These are phyloP conservation scores for Leptopilina syphax DNA, from an alignment of 2,888 invertebrate genomes.

Conservation along the genomic window DNA sequence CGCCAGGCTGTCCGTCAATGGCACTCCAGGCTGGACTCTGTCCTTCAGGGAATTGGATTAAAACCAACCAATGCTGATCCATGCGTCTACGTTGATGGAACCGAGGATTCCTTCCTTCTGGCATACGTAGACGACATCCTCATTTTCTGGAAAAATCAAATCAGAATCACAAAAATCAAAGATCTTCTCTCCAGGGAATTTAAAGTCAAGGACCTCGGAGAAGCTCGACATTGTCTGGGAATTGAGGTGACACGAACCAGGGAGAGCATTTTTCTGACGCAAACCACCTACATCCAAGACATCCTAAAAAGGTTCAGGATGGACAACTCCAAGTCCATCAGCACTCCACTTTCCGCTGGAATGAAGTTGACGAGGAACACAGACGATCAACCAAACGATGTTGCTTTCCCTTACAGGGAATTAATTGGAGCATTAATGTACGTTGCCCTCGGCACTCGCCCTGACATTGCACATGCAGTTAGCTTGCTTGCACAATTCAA, in stretches of 20 bases:
- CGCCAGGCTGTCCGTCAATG: constrained; percentile 41
- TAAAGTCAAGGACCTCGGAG: constrained; percentile 56
- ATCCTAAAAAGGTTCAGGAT: neutral
- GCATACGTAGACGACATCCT: constrained; percentile 42
- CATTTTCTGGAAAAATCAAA: neutral
- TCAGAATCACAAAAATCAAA: neutral
- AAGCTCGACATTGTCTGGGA: constrained; percentile 56
- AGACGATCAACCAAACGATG: neutral
- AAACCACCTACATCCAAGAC: constrained; percentile 3
- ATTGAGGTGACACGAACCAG: constrained; percentile 53
- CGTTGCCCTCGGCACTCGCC: constrained; percentile 45
- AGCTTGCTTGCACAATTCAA: constrained; percentile 46
- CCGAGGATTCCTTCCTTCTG: neutral
- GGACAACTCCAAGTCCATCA: constrained; percentile 13
- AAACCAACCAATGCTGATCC: constrained; percentile 47
- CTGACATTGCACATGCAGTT: constrained; percentile 46
- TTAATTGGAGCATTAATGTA: constrained; percentile 48
- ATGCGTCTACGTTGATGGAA: constrained; percentile 11
- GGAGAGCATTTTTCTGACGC: constrained; percentile 32
- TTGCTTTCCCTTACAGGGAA: constrained; percentile 35
- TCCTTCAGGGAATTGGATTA: constrained; percentile 44
- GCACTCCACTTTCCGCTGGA: constrained; percentile 42
- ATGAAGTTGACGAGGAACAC: constrained; percentile 41
- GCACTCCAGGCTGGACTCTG: constrained; percentile 46
- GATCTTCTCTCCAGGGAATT: constrained; percentile 49